Conservation (phyloP, 2,113 vertebrate genomes). For the Cnemophilus loriae region DNA sequence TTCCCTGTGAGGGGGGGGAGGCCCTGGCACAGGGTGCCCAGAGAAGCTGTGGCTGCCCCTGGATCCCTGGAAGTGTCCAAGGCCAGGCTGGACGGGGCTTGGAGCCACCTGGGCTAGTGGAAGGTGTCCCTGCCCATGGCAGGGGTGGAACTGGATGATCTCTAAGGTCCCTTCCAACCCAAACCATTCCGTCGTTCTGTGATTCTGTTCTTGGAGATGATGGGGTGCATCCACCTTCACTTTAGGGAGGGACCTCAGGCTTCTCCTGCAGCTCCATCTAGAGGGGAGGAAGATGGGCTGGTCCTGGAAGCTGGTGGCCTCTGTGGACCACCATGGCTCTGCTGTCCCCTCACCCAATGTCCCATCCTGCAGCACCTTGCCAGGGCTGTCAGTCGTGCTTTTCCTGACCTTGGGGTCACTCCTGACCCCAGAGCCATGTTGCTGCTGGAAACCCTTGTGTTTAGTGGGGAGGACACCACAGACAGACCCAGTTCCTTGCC, state of each 20-base stretch:
- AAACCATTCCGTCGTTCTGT: not conserved
- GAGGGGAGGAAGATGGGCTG: not conserved
- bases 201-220: not conserved
- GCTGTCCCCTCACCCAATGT: not conserved
- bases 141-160: accelerated
- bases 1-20: accelerated
- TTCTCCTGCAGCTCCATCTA: constrained; percentile 38
- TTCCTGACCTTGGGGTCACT: not conserved
- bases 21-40: not conserved
- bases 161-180: not conserved
- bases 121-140: not conserved
- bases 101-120: accelerated
- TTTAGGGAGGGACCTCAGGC: not conserved
- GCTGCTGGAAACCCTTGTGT: not conserved
- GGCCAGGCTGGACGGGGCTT: accelerated
- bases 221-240: accelerated
- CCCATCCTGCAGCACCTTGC: not conserved
- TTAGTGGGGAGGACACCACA: not conserved
- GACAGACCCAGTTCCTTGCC: not conserved
- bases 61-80: not conserved
- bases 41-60: not conserved
- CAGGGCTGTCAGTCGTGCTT: not conserved
- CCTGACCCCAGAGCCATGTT: not conserved
- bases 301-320: not conserved
- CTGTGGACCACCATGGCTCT: not conserved